phyloP scores from a whole-genome alignment of 2,888 invertebrate genomes.

The Meteorus colon region DNA sequence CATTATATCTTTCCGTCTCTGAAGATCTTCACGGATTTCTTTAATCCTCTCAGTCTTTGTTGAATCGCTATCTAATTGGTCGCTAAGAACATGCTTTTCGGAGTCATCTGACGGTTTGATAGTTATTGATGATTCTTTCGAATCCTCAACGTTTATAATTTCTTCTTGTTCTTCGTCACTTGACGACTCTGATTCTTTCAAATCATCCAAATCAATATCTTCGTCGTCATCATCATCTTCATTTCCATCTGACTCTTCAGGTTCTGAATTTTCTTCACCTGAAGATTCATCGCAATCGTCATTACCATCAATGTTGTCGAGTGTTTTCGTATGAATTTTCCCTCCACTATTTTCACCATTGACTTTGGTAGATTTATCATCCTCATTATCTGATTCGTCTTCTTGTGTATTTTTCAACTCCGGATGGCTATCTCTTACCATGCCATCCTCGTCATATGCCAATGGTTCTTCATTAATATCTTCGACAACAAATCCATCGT shows the following conservation, averaged over 20 bases:
- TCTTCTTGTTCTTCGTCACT: slow-evolving; percentile 54
- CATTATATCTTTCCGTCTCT: slow-evolving; percentile 74
- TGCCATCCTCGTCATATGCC: slow-evolving; percentile 76
- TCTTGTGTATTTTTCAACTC: slow-evolving; percentile 59
- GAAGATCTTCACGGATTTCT: slow-evolving; percentile 67
- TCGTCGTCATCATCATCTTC: slow-evolving; percentile 52
- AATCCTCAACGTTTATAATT: slow-evolving; percentile 35
- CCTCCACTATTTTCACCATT: slow-evolving; percentile 32
- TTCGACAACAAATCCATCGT: slow-evolving; percentile 84
- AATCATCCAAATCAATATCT: slow-evolving; percentile 54
- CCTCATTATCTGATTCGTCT: slow-evolving; percentile 63
- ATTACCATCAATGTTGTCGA: slow-evolving; percentile 32
- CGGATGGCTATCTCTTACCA: slow-evolving; percentile 58
- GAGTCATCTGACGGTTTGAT: not conserved
- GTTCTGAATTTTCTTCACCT: slow-evolving; percentile 43
- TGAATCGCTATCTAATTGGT: slow-evolving; percentile 33
- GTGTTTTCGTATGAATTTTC: slow-evolving; percentile 33
- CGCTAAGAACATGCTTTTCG: slow-evolving; percentile 36
- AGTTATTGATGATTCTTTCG: slow-evolving; percentile 18
- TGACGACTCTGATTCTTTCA: slow-evolving; percentile 53
- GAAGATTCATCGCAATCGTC: slow-evolving; percentile 37
- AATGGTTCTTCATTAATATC: slow-evolving; percentile 74
- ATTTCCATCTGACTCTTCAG: slow-evolving; percentile 48
- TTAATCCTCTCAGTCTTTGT: slow-evolving; percentile 51
- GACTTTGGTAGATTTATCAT: slow-evolving; percentile 52